A percentile compares a stretch with the other conserved stretches of the same genome.
Evolutionary conservation across 2,113 vertebrate species (phyloP).

Genomic region (Urocolius indicus): DNA sequence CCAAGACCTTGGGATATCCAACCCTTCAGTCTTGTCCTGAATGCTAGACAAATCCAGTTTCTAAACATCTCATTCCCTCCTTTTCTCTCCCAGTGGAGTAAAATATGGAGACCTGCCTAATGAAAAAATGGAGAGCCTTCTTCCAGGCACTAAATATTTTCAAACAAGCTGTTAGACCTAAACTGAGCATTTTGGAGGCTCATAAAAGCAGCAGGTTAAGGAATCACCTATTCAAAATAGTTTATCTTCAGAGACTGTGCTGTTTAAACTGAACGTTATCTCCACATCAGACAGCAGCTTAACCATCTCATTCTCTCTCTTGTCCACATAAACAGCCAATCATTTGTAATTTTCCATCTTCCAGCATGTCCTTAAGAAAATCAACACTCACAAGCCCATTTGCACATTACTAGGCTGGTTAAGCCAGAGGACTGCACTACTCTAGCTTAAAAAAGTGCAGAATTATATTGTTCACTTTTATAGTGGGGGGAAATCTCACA

Average conservation of each 20-base stretch:
- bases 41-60: neutral
- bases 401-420: neutral
- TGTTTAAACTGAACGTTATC: neutral
- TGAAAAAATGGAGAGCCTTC: neutral
- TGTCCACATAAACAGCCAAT: neutral
- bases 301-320: neutral
- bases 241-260: neutral
- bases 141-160: neutral
- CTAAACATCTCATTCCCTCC: neutral
- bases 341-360: neutral
- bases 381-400: neutral
- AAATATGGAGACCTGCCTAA: neutral
- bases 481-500: fast-evolving
- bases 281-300: fast-evolving
- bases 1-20: neutral
- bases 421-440: neutral
- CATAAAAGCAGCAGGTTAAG: neutral
- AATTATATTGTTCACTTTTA: neutral
- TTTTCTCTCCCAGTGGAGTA: neutral
- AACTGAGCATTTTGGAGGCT: neutral
- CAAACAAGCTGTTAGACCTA: neutral
- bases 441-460: neutral
- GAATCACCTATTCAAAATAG: neutral
- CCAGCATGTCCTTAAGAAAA: neutral
- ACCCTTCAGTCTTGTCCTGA: neutral